phyloP scores from a whole-genome alignment of 2,797 vertebrate species.

The Cryptoprocta ferox region DNA sequence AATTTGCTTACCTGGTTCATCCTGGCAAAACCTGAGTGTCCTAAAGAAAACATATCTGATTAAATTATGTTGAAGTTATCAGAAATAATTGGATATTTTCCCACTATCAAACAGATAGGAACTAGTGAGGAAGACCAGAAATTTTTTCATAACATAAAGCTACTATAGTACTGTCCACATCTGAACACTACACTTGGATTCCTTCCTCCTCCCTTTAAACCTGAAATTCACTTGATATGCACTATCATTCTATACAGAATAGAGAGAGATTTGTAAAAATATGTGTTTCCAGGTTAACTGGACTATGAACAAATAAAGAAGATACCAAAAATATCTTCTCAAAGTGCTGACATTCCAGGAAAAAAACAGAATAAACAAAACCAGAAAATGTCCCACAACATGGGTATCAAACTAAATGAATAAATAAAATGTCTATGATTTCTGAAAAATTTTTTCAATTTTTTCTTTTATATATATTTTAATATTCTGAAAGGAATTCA shows the following conservation, averaged over 20 bases:
- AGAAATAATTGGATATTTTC: not conserved
- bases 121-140: not conserved
- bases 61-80: not conserved
- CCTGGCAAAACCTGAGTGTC: not conserved
- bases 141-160: not conserved
- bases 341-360: not conserved
- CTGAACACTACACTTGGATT: not conserved
- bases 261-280: not conserved
- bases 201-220: not conserved
- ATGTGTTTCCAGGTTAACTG: not conserved
- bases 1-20: not conserved
- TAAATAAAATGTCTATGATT: not conserved
- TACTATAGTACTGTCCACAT: not conserved
- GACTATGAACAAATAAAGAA: not conserved
- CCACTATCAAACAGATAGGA: not conserved
- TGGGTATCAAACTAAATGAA: not conserved
- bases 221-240: not conserved
- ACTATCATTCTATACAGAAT: not conserved
- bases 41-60: not conserved
- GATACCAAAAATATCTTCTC: not conserved
- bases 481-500: not conserved
- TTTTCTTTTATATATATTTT: not conserved
- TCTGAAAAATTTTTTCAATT: not conserved
- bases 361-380: not conserved
- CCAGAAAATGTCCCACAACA: not conserved